Conservation (phyloP, 2,888 invertebrate species). For the Ernsta delagoae region DNA sequence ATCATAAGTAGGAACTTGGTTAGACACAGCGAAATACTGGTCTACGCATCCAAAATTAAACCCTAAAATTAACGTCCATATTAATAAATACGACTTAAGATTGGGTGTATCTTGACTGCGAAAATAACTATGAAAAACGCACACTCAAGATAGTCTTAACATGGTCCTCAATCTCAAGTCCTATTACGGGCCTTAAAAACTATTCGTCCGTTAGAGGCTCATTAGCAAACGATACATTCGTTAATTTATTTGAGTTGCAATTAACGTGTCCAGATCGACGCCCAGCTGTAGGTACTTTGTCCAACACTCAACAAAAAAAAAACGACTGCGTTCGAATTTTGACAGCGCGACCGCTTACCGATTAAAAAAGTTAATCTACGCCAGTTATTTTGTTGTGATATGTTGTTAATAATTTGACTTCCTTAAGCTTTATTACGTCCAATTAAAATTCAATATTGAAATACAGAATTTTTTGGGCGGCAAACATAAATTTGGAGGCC, state of each 20-base stretch:
- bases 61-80: no score
- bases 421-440: slow-evolving; percentile 26
- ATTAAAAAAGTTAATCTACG: slow-evolving; percentile 40
- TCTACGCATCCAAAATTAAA: no score
- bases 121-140: no score
- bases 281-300: slow-evolving; percentile 48
- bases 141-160: no score
- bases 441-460: slow-evolving; percentile 29
- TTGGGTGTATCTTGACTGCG: no score
- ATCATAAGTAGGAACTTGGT: no score
- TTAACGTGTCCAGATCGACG: slow-evolving; percentile 74
- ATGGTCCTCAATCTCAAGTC: no score
- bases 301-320: slow-evolving; percentile 49
- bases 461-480: slow-evolving; percentile 1
- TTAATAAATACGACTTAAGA: no score
- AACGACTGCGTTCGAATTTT: slow-evolving; percentile 48
- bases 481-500: slow-evolving; percentile 16
- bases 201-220: slow-evolving; percentile 57
- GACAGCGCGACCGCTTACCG: slow-evolving; percentile 53
- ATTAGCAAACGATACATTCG: slow-evolving; percentile 74
- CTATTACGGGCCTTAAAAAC: slow-evolving; percentile 40
- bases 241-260: slow-evolving; percentile 81
- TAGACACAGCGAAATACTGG: no score
- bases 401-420: slow-evolving; percentile 21
- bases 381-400: slow-evolving; percentile 7